phyloP scores from a whole-genome alignment of 2,797 vertebrate genomes.

The Melopsittacus undulatus region DNA sequence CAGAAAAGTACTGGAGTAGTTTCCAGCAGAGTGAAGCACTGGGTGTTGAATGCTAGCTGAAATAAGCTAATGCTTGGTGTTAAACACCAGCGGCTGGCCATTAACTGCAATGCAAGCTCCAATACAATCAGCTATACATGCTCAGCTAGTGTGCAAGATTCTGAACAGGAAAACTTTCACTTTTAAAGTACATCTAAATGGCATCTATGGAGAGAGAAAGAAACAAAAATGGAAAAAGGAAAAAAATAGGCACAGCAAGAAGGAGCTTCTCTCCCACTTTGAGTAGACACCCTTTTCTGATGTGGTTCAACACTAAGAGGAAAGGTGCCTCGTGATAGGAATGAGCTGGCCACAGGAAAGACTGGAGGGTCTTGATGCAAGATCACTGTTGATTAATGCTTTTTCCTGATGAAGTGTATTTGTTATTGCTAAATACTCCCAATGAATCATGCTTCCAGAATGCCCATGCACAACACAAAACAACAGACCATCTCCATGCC shows the following conservation, averaged over 20 bases:
- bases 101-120: not conserved
- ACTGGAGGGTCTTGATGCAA: not conserved
- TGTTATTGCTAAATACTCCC: not conserved
- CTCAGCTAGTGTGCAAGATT: not conserved
- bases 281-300: not conserved
- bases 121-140: not conserved
- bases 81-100: not conserved
- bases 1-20: not conserved
- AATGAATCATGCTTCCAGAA: not conserved
- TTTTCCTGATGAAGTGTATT: not conserved
- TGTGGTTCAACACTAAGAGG: not conserved
- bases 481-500: not conserved
- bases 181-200: not conserved
- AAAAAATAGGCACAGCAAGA: not conserved
- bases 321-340: not conserved
- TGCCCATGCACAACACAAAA: not conserved
- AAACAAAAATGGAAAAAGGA: not conserved
- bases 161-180: not conserved
- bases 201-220: not conserved
- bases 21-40: not conserved
- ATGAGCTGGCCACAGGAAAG: not conserved
- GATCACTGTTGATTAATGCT: not conserved
- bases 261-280: not conserved
- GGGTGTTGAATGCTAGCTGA: not conserved
- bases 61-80: not conserved